phyloP scores from a whole-genome alignment of 2,797 vertebrate species.

The Sciurus vulgaris region DNA sequence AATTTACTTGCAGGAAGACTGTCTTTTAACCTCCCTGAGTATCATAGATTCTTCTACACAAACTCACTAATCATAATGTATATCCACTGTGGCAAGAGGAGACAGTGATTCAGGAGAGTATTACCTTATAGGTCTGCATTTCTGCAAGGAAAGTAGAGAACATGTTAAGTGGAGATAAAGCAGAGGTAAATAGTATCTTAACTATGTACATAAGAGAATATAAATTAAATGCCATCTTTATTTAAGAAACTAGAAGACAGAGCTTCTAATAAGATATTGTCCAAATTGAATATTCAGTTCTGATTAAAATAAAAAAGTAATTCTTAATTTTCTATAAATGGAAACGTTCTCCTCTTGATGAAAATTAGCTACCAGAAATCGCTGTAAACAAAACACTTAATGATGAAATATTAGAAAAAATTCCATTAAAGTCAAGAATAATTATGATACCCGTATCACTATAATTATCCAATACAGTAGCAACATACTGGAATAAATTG shows the following conservation, averaged over 20 bases:
- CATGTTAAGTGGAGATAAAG: neutral
- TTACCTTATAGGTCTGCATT: neutral
- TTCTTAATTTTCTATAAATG: slow-evolving; percentile 67
- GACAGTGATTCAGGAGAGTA: neutral
- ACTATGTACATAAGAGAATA: neutral
- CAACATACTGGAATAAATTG: slow-evolving; percentile 70
- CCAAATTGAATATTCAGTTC: slow-evolving; percentile 41
- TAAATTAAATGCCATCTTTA: neutral
- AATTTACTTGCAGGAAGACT: neutral
- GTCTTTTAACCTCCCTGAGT: neutral
- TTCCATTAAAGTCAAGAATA: slow-evolving; percentile 74
- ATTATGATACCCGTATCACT: slow-evolving; percentile 66
- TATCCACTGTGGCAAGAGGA: neutral
- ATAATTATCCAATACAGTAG: slow-evolving; percentile 62
- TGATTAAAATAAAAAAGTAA: slow-evolving; percentile 34
- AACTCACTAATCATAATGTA: neutral
- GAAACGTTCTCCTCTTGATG: slow-evolving; percentile 61
- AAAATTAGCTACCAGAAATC: slow-evolving; percentile 69
- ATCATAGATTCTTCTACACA: neutral
- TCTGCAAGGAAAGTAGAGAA: neutral
- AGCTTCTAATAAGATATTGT: slow-evolving; percentile 18
- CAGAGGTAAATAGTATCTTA: neutral
- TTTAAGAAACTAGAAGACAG: neutral
- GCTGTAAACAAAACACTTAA: slow-evolving; percentile 75
- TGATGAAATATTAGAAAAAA: slow-evolving; percentile 67